Conservation (phyloP, 2,113 vertebrate species). For the Scalopus aquaticus region DNA sequence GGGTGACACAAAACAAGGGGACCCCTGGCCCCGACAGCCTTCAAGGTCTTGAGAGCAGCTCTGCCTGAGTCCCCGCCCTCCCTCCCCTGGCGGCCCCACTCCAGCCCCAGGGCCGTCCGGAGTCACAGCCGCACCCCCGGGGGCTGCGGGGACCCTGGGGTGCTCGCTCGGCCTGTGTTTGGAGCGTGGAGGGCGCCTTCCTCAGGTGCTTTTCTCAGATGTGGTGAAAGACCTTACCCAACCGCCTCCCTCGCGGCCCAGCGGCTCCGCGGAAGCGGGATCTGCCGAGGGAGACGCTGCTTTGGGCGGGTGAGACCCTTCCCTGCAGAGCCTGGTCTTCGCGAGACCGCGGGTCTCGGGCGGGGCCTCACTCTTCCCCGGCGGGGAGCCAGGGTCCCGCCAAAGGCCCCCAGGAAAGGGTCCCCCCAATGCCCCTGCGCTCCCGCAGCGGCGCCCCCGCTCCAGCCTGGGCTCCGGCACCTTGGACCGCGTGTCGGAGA, state of each 20-base stretch:
- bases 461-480: not conserved
- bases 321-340: fast-evolving
- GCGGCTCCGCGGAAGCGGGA: too few relatives aligned
- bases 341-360: too few relatives aligned
- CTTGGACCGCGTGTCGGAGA: constrained; percentile 71
- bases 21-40: not conserved
- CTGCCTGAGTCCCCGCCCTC: not conserved
- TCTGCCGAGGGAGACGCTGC: too few relatives aligned
- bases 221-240: not conserved
- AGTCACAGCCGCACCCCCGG: not conserved
- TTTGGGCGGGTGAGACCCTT: too few relatives aligned
- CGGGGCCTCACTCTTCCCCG: too few relatives aligned
- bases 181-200: fast-evolving
- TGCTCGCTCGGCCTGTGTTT: too few relatives aligned
- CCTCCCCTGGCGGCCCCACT: not conserved
- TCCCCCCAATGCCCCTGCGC: not conserved
- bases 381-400: too few relatives aligned
- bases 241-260: too few relatives aligned
- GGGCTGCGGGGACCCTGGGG: not conserved
- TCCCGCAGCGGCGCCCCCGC: fast-evolving
- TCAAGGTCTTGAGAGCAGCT: not conserved
- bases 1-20: not conserved
- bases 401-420: not conserved
- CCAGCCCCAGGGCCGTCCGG: fast-evolving
- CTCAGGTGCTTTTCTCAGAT: not conserved